Evolutionary conservation across 2,113 vertebrate genomes (phyloP).

Genomic region (Crypturellus undulatus): DNA sequence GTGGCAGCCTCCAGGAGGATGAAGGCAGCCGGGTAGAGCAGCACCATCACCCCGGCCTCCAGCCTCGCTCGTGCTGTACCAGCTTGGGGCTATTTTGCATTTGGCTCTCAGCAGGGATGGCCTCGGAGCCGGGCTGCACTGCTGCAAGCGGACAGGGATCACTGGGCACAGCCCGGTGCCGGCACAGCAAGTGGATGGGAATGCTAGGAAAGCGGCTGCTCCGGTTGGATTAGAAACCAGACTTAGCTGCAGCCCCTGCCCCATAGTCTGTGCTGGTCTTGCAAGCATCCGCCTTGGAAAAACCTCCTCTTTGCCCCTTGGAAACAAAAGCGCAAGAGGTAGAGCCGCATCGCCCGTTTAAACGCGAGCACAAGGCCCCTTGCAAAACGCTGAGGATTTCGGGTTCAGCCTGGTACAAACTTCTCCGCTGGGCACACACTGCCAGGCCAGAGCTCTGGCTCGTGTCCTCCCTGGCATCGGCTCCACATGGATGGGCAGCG

Average conservation of each 20-base stretch:
- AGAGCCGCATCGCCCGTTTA: fast-evolving
- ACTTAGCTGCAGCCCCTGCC: not conserved
- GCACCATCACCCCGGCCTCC: not conserved
- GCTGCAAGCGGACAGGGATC: not conserved
- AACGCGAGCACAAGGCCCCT: not conserved
- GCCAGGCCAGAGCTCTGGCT: not conserved
- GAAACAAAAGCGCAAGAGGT: not conserved
- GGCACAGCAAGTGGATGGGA: not conserved
- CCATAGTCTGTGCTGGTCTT: not conserved
- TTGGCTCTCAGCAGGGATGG: not conserved
- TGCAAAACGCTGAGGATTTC: not conserved
- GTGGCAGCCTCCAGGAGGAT: not conserved
- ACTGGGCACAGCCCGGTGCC: not conserved
- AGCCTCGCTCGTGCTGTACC: not conserved
- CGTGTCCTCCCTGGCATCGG: not conserved
- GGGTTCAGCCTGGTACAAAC: not conserved
- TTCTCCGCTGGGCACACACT: not conserved
- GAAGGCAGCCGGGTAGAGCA: not conserved
- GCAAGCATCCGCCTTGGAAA: not conserved
- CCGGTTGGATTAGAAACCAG: not conserved
- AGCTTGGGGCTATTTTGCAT: not conserved
- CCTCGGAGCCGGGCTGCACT: fast-evolving
- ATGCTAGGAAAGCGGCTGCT: not conserved
- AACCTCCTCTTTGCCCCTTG: fast-evolving
- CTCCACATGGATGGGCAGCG: not conserved